phyloP scores from a whole-genome alignment of 2,113 vertebrate genomes.

The Asarcornis scutulata region DNA sequence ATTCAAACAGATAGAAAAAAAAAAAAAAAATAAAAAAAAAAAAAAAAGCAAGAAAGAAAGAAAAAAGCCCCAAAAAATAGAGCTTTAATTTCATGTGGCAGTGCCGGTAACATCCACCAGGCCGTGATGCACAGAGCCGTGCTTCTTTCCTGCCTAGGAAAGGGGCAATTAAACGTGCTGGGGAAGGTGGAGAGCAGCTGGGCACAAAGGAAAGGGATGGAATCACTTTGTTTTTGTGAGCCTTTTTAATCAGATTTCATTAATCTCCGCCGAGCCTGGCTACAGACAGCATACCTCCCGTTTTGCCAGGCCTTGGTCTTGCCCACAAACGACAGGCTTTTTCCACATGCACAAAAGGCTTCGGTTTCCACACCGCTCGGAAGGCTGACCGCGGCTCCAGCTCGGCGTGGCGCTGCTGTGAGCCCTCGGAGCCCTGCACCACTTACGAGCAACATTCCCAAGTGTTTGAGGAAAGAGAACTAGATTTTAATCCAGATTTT shows the following conservation, averaged over 20 bases:
- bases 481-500: background rate
- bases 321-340: background rate
- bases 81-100: background rate
- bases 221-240: background rate
- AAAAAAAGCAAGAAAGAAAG: background rate
- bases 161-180: background rate
- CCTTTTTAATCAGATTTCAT: background rate
- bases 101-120: background rate
- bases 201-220: background rate
- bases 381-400: background rate
- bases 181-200: background rate
- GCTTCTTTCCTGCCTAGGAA: background rate
- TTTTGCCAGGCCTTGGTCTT: background rate
- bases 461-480: background rate
- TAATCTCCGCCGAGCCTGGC: background rate
- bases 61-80: background rate
- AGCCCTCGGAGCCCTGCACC: background rate
- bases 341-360: background rate
- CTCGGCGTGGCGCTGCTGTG: background rate
- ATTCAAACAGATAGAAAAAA: background rate
- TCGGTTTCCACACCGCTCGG: background rate
- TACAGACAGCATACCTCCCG: rapidly evolving
- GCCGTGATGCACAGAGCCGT: background rate
- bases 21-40: background rate
- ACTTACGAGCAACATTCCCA: background rate